Percentiles rank a stretch among this genome's conserved stretches.
These are phyloP conservation scores for Bos indicus DNA, from an alignment of 2,113 vertebrate genomes.

Conservation along the genomic window DNA sequence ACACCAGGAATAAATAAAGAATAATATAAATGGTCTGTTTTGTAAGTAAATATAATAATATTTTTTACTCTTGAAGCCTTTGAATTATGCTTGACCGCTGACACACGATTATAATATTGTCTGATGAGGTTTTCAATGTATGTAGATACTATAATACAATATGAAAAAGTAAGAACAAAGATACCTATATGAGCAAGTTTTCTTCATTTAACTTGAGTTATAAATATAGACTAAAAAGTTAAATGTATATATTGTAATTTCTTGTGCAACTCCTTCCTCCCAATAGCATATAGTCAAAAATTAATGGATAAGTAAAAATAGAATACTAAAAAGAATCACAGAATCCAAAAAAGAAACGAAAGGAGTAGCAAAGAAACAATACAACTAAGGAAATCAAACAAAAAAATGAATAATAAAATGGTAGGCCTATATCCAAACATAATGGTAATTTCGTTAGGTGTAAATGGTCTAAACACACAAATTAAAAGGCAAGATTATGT, in stretches of 20 bases:
- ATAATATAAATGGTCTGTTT: background rate
- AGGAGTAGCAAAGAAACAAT: background rate
- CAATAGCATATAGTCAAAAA: background rate
- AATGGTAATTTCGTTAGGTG: background rate
- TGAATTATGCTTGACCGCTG: background rate
- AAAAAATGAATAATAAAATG: background rate
- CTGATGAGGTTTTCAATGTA: background rate
- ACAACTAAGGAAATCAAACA: background rate
- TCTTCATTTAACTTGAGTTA: background rate
- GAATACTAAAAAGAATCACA: background rate
- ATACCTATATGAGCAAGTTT: background rate
- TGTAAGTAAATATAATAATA: background rate
- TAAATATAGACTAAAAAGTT: background rate
- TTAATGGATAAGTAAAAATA: background rate
- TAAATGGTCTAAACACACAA: background rate
- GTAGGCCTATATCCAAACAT: background rate
- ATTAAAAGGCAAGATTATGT: background rate
- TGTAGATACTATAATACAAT: background rate
- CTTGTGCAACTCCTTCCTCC: background rate
- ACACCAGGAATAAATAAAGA: background rate
- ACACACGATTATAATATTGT: background rate
- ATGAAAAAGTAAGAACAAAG: background rate
- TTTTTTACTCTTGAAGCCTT: background rate
- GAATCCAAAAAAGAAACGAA: background rate
- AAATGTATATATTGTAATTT: background rate